Evolutionary conservation across 2,888 invertebrate genomes (phyloP).

Genomic region (Nymphalis urticae): DNA sequence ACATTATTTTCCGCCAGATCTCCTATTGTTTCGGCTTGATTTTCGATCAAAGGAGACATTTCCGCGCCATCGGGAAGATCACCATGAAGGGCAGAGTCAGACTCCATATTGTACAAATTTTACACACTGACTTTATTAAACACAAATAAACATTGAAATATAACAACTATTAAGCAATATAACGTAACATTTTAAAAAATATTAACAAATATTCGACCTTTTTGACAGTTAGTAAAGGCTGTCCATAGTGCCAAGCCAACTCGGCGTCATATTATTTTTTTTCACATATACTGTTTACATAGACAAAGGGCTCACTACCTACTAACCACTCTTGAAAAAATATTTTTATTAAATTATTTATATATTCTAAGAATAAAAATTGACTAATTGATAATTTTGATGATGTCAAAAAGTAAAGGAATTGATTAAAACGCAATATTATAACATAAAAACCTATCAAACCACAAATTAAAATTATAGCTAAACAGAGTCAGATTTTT

Average conservation of each 20-base stretch:
- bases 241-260: conserved; percentile 44
- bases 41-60: conserved; percentile 70
- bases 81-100: conserved; percentile 65
- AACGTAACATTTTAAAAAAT: conserved; percentile 53
- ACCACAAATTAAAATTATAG: too few relatives aligned
- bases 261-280: conserved; percentile 36
- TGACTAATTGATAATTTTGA: too few relatives aligned
- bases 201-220: conserved; percentile 47
- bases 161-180: conserved; percentile 44
- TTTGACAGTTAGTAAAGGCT: conserved; percentile 55
- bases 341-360: too few relatives aligned
- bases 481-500: too few relatives aligned
- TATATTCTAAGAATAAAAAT: too few relatives aligned
- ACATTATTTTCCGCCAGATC: conserved; percentile 67
- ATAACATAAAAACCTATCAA: too few relatives aligned
- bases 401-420: too few relatives aligned
- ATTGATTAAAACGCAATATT: too few relatives aligned
- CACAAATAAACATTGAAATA: conserved; percentile 60
- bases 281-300: conserved; percentile 3
- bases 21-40: conserved; percentile 60
- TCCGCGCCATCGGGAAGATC: conserved; percentile 77
- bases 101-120: conserved; percentile 61
- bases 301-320: not conserved
- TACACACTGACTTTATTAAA: conserved; percentile 40
- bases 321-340: too few relatives aligned